Conservation (phyloP, 2,797 vertebrate genomes). For the Trematomus bernacchii region DNA sequence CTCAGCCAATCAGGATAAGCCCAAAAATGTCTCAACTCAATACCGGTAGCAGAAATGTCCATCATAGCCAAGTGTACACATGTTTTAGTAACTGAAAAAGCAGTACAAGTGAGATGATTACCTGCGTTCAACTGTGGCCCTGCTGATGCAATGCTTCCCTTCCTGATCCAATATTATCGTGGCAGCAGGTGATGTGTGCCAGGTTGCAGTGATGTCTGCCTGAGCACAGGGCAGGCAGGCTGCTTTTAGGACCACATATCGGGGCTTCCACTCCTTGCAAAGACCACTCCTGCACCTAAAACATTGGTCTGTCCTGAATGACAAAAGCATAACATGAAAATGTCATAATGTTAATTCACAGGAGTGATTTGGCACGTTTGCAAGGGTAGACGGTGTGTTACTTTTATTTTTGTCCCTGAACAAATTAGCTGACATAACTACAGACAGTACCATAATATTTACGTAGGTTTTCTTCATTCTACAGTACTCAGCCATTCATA, state of each 20-base stretch:
- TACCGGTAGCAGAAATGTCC: neutral
- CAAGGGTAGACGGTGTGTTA: neutral
- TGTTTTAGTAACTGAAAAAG: constrained; percentile 6
- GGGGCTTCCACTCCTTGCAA: neutral
- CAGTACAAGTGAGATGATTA: neutral
- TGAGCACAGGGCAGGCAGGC: too few species aligned
- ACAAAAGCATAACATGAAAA: neutral
- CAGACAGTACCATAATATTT: neutral
- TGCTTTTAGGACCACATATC: neutral
- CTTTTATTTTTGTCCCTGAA: constrained; percentile 11
- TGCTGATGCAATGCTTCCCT: neutral
- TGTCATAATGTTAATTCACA: constrained; percentile 32
- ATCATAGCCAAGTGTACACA: neutral
- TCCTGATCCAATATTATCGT: neutral
- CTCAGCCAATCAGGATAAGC: neutral
- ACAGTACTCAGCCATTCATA: neutral
- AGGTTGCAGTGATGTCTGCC: neutral
- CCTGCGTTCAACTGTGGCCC: neutral
- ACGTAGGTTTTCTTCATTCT: neutral
- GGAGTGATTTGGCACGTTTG: constrained; percentile 25
- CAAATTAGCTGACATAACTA: neutral
- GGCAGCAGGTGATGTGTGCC: neutral
- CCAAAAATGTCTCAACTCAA: neutral
- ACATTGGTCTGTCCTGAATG: constrained; percentile 20
- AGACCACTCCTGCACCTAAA: constrained; percentile 2